Percentiles rank a stretch among this genome's conserved stretches.
Conservation (phyloP, 1,140 invertebrate genomes). For the Hyposmocoma kahamanoa region DNA sequence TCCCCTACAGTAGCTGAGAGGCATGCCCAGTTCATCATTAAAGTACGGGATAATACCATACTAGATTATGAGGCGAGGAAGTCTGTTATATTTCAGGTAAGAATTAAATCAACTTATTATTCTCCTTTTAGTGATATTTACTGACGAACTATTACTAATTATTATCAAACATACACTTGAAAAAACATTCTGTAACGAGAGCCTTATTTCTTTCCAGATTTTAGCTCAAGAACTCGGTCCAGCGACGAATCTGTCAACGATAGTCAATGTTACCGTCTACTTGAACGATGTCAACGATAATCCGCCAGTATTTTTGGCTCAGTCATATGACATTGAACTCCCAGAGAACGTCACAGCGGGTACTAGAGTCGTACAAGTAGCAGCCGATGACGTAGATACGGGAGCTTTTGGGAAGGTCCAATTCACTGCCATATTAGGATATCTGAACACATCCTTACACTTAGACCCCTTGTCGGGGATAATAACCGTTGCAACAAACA, state of each 20-base stretch:
- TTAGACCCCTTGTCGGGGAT: conserved; percentile 86
- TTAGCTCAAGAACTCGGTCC: conserved; percentile 86
- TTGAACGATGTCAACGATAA: conserved; percentile 94
- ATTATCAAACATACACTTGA: neutral
- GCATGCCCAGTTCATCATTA: conserved; percentile 85
- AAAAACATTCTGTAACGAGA: too few species aligned
- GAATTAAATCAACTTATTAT: too few species aligned
- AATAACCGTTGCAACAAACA: conserved; percentile 84
- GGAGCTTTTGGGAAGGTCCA: conserved; percentile 81
- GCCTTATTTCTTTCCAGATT: conserved; percentile 77
- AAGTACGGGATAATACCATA: conserved; percentile 85
- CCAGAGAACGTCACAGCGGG: conserved; percentile 87
- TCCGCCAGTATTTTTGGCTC: conserved; percentile 84
- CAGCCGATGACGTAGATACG: conserved; percentile 84
- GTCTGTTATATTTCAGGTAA: conserved; percentile 81
- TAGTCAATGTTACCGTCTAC: conserved; percentile 84
- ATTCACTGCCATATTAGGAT: conserved; percentile 85
- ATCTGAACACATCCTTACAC: conserved; percentile 82
- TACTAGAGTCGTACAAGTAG: conserved; percentile 82
- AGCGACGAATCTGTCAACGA: conserved; percentile 81
- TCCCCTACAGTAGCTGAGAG: conserved; percentile 90
- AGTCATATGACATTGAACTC: conserved; percentile 82
- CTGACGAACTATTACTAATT: too few species aligned
- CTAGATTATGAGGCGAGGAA: conserved; percentile 89
- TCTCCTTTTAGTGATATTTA: too few species aligned